Conservation (phyloP, 1,140 invertebrate species). For the Coelopa frigida region DNA sequence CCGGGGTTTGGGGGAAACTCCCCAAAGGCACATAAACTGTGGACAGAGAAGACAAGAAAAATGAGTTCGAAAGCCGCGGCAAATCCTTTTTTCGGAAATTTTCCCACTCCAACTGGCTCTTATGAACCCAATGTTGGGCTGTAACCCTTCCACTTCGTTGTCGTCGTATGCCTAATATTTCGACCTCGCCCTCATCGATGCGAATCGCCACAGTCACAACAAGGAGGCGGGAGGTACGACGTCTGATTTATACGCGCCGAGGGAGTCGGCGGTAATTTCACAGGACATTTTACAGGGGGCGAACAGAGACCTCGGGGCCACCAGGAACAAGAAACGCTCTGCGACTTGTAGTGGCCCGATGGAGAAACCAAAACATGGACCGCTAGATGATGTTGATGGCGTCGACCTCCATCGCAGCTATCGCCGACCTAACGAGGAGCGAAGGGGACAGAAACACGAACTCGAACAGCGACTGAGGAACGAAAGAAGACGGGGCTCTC, state of each 20-base stretch:
- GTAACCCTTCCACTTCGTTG: no score
- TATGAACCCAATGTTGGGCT: no score
- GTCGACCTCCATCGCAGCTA: background rate
- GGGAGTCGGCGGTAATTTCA: constrained; percentile 11
- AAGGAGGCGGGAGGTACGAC: constrained; percentile 1
- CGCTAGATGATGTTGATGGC: background rate
- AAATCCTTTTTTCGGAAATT: no score
- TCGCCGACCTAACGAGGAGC: background rate
- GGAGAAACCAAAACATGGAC: background rate
- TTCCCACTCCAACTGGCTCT: no score
- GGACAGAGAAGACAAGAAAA: constrained; percentile 2
- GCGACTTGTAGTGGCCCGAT: background rate
- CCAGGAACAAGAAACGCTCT: background rate
- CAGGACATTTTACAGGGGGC: constrained; percentile 10
- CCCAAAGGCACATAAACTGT: constrained; percentile 39
- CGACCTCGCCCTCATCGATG: no score
- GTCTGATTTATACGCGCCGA: constrained; percentile 11
- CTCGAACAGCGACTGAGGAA: no score
- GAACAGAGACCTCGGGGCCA: background rate
- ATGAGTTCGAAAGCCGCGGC: no score
- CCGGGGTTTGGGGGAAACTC: constrained; percentile 19
- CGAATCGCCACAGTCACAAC: background rate
- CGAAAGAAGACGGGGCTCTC: no score
- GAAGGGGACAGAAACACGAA: no score
- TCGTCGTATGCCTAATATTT: no score